Conservation (phyloP, 2,888 invertebrate genomes). For the Stenurella melanura region DNA sequence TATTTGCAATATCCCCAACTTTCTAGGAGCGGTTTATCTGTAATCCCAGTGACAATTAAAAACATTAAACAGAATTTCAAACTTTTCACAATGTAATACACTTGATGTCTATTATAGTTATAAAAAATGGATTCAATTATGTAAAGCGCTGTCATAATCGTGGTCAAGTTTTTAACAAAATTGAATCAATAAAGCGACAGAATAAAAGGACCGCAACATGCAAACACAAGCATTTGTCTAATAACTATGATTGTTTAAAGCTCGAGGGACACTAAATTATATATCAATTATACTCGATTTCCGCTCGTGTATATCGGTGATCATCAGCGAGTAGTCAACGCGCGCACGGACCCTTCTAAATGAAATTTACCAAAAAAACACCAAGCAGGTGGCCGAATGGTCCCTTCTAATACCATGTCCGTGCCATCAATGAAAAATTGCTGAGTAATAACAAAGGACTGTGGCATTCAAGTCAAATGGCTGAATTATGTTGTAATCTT, state of each 20-base stretch:
- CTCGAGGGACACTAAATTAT: constrained; percentile 67
- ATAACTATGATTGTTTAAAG: constrained; percentile 68
- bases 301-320: constrained; percentile 22
- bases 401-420: constrained; percentile 8
- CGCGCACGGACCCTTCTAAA: constrained; percentile 5
- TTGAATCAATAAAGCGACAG: constrained; percentile 25
- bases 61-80: neutral
- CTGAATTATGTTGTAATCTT: constrained; percentile 28
- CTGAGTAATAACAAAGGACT: constrained; percentile 20
- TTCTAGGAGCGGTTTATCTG: too few relatives aligned
- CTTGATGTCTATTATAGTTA: constrained; percentile 4
- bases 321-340: constrained; percentile 14
- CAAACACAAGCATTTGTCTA: constrained; percentile 51
- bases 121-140: neutral
- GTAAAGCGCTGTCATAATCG: constrained; percentile 10
- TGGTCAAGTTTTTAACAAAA: constrained; percentile 26
- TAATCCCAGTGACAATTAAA: too few relatives aligned
- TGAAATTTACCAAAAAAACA: constrained; percentile 23
- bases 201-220: constrained; percentile 45
- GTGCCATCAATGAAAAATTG: constrained; percentile 35
- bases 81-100: constrained; percentile 22
- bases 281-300: constrained; percentile 65
- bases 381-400: constrained; percentile 24
- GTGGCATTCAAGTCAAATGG: neutral
- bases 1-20: too few relatives aligned